Percentiles rank a stretch among this genome's conserved stretches.
phyloP scores from a whole-genome alignment of 2,113 vertebrate species.

The Sorex fumeus region DNA sequence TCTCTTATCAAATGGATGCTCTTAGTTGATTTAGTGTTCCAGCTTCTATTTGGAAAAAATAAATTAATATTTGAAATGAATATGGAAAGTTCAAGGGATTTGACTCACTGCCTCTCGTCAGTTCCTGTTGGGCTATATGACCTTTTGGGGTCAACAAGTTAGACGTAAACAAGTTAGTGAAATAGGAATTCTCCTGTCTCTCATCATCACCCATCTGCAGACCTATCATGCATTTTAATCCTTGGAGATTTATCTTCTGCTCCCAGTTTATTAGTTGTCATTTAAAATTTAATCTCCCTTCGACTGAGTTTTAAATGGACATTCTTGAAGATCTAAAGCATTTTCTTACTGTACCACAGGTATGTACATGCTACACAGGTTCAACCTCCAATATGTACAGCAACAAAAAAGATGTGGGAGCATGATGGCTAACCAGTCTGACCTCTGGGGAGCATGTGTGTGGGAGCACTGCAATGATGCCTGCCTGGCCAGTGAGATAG shows the following conservation, averaged over 20 bases:
- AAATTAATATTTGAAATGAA: constrained; percentile 81
- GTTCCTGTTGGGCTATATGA: not conserved
- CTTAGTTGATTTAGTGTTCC: constrained; percentile 85
- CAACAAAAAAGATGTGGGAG: no score
- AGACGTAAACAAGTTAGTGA: not conserved
- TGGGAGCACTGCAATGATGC: no score
- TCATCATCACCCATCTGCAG: not conserved
- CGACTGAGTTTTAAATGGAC: constrained; percentile 19
- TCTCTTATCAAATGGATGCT: constrained; percentile 86
- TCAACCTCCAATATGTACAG: no score
- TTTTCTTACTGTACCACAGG: not conserved
- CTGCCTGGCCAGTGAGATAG: no score
- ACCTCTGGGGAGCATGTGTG: no score
- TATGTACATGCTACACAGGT: not conserved
- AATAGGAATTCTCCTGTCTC: not conserved
- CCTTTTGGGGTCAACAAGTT: not conserved
- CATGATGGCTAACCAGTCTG: no score
- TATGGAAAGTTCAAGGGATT: constrained; percentile 73
- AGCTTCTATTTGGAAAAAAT: constrained; percentile 76
- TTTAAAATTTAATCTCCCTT: not conserved
- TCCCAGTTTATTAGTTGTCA: not conserved
- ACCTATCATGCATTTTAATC: not conserved
- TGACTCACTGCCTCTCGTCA: constrained; percentile 69
- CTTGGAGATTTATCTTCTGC: not conserved
- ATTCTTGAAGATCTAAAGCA: not conserved